phyloP scores from a whole-genome alignment of 2,113 vertebrate species.

The Sylvietta virens region DNA sequence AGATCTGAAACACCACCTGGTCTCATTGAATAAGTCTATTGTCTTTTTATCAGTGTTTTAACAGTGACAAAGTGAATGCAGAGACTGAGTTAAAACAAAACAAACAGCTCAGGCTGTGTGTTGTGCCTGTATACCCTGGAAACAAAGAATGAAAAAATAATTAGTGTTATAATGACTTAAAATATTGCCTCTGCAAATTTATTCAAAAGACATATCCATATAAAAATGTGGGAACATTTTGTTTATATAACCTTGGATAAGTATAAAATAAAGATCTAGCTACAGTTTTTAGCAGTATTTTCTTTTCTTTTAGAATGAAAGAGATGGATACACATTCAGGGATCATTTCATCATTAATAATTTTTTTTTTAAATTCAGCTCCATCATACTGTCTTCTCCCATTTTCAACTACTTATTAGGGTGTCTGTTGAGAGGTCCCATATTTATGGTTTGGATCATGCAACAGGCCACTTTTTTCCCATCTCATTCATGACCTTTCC shows the following conservation, averaged over 20 bases:
- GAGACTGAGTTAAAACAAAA: not conserved
- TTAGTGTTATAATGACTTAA: not conserved
- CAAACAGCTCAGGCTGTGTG: not conserved
- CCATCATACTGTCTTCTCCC: not conserved
- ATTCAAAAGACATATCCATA: not conserved
- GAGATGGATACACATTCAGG: not conserved
- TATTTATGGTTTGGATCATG: constrained; percentile 20
- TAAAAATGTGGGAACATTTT: not conserved
- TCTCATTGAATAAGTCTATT: not conserved
- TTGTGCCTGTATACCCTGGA: not conserved
- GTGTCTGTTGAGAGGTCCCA: not conserved
- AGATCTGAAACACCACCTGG: not conserved
- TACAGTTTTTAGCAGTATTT: not conserved
- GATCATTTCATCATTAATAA: not conserved
- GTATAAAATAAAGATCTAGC: not conserved
- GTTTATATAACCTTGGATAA: constrained; percentile 7
- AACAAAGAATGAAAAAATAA: not conserved
- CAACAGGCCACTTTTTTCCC: not conserved
- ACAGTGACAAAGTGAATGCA: not conserved
- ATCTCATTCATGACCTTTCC: not conserved
- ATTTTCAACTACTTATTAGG: not conserved
- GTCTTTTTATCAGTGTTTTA: constrained; percentile 12
- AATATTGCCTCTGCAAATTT: not conserved
- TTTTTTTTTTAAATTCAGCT: not conserved
- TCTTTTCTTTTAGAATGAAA: not conserved